Percentiles rank a stretch among this genome's conserved stretches.
Evolutionary conservation across 1,140 invertebrate species (phyloP).

Genomic region (Penaeus vannamei): DNA sequence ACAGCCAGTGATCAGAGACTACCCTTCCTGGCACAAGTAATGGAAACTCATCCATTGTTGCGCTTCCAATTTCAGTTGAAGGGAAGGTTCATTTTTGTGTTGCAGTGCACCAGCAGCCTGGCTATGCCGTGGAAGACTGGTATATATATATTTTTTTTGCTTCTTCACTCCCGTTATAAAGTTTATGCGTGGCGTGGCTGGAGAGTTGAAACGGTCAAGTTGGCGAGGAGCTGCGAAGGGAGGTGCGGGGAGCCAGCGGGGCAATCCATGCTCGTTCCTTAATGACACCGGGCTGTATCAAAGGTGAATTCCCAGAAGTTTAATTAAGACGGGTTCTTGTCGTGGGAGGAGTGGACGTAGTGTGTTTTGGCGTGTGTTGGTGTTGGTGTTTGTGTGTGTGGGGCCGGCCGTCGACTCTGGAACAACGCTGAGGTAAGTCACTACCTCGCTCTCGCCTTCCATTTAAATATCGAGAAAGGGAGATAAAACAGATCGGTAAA

Average conservation of each 20-base stretch:
- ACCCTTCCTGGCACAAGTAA: conserved; percentile 60
- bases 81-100: conserved; percentile 65
- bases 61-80: conserved; percentile 64
- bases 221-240: no score
- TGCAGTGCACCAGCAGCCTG: conserved; percentile 40
- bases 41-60: conserved; percentile 66
- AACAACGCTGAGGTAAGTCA: no score
- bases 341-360: no score
- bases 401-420: no score
- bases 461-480: no score
- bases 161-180: conserved; percentile 5
- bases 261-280: not conserved
- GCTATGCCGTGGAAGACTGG: conserved; percentile 46
- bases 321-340: conserved; percentile 21
- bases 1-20: conserved; percentile 53
- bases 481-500: no score
- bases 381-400: no score
- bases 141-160: conserved; percentile 49
- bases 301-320: conserved; percentile 32
- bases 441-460: no score
- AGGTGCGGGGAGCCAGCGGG: no score
- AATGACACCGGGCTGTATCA: conserved; percentile 1
- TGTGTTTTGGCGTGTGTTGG: no score
- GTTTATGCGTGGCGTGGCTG: conserved; percentile 27
- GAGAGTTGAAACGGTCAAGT: conserved; percentile 38